Conservation (phyloP, 2,888 invertebrate species). For the Brachypterus glaber region DNA sequence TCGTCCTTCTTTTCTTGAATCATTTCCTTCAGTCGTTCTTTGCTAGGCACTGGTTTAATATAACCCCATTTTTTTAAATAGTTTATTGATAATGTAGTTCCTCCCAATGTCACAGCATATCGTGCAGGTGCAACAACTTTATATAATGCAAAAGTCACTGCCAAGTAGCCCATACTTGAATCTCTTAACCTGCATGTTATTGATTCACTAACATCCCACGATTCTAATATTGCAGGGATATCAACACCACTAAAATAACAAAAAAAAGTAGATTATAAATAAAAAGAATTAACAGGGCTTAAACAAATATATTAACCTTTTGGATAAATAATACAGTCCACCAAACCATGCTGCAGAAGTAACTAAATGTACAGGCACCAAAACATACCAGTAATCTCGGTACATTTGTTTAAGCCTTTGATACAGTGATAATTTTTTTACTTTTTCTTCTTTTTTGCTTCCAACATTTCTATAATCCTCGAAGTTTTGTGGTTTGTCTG, state of each 20-base stretch:
- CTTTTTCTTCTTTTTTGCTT: conserved; percentile 9
- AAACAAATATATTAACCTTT: conserved; percentile 50
- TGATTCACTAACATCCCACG: conserved; percentile 66
- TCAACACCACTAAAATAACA: conserved; percentile 77
- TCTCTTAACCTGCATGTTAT: conserved; percentile 66
- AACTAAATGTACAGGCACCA: conserved; percentile 83
- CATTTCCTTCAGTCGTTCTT: conserved; percentile 53
- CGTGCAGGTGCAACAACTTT: conserved; percentile 86
- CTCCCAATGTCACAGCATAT: conserved; percentile 87
- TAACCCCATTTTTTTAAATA: conserved; percentile 70
- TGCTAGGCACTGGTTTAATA: conserved; percentile 71
- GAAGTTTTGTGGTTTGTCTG: no score
- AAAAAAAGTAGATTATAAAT: conserved; percentile 5
- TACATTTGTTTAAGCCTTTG: conserved; percentile 85
- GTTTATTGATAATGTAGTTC: conserved; percentile 77
- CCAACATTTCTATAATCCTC: no score
- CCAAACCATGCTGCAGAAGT: conserved; percentile 87
- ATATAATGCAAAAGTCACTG: conserved; percentile 84
- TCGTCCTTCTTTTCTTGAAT: conserved; percentile 52
- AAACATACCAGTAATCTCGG: conserved; percentile 93
- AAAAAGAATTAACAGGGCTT: not conserved
- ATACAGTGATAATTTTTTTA: conserved; percentile 53
- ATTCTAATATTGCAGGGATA: conserved; percentile 68
- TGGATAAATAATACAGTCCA: conserved; percentile 74
- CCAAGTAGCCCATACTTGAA: conserved; percentile 79